Evolutionary conservation across 2,888 invertebrate species (phyloP).

Genomic region (Microdon myrmicae): DNA sequence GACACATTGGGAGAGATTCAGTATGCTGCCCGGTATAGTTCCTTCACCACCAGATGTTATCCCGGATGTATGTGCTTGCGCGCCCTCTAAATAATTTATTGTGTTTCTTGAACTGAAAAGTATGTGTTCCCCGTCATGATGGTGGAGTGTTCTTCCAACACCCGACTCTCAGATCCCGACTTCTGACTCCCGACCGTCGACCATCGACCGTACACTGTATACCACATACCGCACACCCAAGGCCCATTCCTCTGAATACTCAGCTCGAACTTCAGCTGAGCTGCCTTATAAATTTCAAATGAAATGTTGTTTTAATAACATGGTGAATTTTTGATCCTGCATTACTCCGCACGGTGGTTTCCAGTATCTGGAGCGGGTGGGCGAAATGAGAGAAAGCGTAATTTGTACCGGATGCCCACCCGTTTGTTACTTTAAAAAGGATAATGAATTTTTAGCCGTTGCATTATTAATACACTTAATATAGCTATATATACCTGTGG

Average conservation of each 20-base stretch:
- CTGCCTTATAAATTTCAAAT: conserved; percentile 51
- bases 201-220: conserved; percentile 4
- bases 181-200: neutral
- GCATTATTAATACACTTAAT: conserved; percentile 58
- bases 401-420: conserved; percentile 43
- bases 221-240: conserved; percentile 19
- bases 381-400: no score
- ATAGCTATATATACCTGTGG: conserved; percentile 50
- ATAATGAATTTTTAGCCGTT: conserved; percentile 60
- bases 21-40: conserved; percentile 11
- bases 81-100: conserved; percentile 41
- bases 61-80: conserved; percentile 12
- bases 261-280: no score
- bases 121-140: conserved; percentile 21
- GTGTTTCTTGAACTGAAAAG: conserved; percentile 31
- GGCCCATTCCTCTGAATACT: no score
- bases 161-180: neutral
- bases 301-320: conserved; percentile 52
- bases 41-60: conserved; percentile 40
- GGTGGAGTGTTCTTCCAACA: conserved; percentile 19
- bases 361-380: conserved; percentile 13
- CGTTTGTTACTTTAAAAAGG: conserved; percentile 48
- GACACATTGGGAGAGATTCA: conserved; percentile 9
- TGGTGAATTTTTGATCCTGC: conserved; percentile 46
- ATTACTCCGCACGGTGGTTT: no score